Evolutionary conservation across 2,113 vertebrate genomes (phyloP).

Genomic region (Bufo bufo): DNA sequence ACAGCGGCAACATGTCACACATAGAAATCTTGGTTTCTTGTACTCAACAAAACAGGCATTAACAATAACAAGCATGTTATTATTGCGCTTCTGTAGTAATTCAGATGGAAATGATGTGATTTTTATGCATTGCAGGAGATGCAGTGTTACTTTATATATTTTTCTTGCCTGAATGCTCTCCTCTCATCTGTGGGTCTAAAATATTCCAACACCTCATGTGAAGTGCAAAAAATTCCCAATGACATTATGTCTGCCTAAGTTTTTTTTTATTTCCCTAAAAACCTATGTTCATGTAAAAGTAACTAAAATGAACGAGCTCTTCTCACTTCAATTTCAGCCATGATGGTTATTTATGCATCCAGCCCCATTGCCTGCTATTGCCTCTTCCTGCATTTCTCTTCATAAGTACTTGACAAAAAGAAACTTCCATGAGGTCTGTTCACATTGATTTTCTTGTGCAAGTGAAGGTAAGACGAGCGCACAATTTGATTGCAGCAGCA

Average conservation of each 20-base stretch:
- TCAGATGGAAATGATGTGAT: background rate
- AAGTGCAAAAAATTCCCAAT: background rate
- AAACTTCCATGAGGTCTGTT: slow-evolving; percentile 47
- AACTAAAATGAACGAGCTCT: background rate
- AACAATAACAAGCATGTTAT: background rate
- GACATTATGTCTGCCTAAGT: slow-evolving; percentile 33
- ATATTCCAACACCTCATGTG: background rate
- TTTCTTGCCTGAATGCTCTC: background rate
- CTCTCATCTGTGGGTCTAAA: background rate
- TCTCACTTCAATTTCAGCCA: background rate
- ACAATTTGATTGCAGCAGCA: slow-evolving; percentile 47
- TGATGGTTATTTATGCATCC: slow-evolving; percentile 25
- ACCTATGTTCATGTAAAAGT: slow-evolving; percentile 17
- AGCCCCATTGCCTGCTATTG: slow-evolving; percentile 53
- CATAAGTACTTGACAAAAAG: slow-evolving; percentile 59
- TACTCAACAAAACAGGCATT: background rate
- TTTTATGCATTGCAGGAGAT: background rate
- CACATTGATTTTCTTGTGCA: slow-evolving; percentile 60
- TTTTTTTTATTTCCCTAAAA: slow-evolving; percentile 14
- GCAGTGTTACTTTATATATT: background rate
- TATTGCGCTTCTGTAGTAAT: background rate
- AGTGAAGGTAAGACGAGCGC: slow-evolving; percentile 41
- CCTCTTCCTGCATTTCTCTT: slow-evolving; percentile 53
- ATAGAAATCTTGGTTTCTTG: background rate
- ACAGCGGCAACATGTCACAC: background rate